Evolutionary conservation across 2,113 vertebrate species (phyloP), one percentile per base, ranked within the genome.

Genomic region (Brachyistius frenatus): DNA sequence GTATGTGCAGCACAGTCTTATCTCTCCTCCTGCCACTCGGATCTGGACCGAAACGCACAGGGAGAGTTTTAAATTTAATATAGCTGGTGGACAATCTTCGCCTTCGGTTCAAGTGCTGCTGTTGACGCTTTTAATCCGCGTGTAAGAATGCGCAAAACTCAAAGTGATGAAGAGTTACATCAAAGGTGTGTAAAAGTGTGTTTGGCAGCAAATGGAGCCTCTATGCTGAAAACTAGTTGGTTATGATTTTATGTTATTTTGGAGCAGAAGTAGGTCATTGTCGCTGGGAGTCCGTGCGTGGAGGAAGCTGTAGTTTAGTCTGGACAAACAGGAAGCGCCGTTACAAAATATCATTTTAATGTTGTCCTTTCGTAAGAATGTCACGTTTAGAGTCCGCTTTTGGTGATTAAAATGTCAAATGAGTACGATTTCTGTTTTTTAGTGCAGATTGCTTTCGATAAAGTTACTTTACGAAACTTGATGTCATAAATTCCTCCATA

Each of bases 311-410:
- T 9, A 36, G 73, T 79, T 67, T 11, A 54, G 56, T 73, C 39
- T 87, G 80, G 89, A 82, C 78, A 89, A 90, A 87, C 84, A 87
- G 86, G 85, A 91, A 87, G 85, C 74, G 70, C 37, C 5, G 61
- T 41, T 30, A 7, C 33, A 68, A 60, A 73, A 49, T 30, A 55
- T 63, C 2, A 41, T 44, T 44, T 47, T 57, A n/a, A 66, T 3
- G 54, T 73, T 55, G 36, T 33, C 5, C 30, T 46, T 44, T 68
- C 31, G 35, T 49, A 16, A 65, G 35, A 15, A 16, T 16, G 32
- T 54, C 52, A 64, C 14, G 4, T n/a, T 62, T 7, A 39, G n/a
- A 49, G 58, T 60, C n/a, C 16, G 4, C 11, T 14, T 31, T 44
- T n/a, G 5, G 1, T 7, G 10, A 49, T 52, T 41, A 14, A 47